Percentiles rank a stretch among this genome's conserved stretches.
phyloP scores from a whole-genome alignment of 1,140 invertebrate species.

The Diachasmimorpha longicaudata region DNA sequence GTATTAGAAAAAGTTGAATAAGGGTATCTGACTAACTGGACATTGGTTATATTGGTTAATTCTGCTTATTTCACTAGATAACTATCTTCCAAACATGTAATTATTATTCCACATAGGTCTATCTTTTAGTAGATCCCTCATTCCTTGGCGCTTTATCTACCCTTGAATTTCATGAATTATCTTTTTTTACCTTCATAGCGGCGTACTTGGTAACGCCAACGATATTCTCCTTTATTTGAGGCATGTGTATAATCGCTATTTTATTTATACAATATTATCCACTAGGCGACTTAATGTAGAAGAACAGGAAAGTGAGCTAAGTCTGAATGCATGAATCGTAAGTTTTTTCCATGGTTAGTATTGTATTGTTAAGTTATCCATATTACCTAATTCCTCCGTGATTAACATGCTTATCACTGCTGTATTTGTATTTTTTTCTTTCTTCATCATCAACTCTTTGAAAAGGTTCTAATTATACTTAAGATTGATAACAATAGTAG shows the following conservation, averaged over 20 bases:
- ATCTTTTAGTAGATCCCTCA: background rate
- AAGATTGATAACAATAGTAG: background rate
- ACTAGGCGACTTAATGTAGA: slow-evolving; percentile 11
- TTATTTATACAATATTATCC: background rate
- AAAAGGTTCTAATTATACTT: background rate
- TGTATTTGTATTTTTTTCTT: background rate
- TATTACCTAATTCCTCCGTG: background rate
- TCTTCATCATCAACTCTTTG: background rate
- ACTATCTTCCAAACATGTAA: background rate
- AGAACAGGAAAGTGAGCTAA: slow-evolving; percentile 2
- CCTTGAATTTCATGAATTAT: background rate
- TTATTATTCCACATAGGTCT: background rate
- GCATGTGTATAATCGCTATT: slow-evolving; percentile 16
- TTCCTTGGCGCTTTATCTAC: background rate
- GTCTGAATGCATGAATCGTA: slow-evolving; percentile 11
- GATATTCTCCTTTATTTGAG: background rate
- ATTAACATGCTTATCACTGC: background rate
- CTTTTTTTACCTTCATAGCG: background rate
- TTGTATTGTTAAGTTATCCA: background rate
- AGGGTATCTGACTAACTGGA: background rate
- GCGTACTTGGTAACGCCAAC: background rate
- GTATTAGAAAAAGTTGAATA: background rate
- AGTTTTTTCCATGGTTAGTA: slow-evolving; percentile 4
- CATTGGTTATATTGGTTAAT: background rate
- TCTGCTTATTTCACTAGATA: background rate